Base-by-base conservation (phyloP, 2,113 vertebrate genomes). In the Odontesthes bonariensis region DNA sequence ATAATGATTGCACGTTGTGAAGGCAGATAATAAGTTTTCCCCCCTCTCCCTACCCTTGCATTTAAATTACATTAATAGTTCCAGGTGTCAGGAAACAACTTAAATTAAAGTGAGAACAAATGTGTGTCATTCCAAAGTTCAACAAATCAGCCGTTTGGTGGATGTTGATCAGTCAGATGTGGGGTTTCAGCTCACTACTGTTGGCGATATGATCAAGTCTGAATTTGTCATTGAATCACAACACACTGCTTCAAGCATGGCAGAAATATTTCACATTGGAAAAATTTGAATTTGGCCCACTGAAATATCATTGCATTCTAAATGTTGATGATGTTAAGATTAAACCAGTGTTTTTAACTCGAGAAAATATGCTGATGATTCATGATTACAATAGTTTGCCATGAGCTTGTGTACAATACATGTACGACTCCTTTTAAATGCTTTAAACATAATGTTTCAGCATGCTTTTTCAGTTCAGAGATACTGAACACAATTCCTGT, bases 401-500 rank as follows among this genome's bases (percentile, higher is more conserved):
- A 11, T 11, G 11, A 13, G 40, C 1, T 44, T 44, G 12, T 44
- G 40, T 44, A 13, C 40, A 44, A 44, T 3, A 13, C 14, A 13
- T 44, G 42, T 44, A 14, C 16, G 12, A 8, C 20, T 65, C 31
- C 12, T 65, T 46, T 69, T 49, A 58, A 49, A 49, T 19, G 54
- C 55, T 23, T 59, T 70, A 58, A 59, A 47, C 68, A 20, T 49
- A 59, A 9, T 59, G 27, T 22, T 35, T 32, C 54, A 0, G 33
- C 23, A 22, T 44, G 20, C 27, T 10, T 59, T 49, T 70, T 59
- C 33, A 57, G 49, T 70, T 47, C 13, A 42, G 8, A 58, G 44
- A 22, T 44, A 14, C 40, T 55, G 54, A 69, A 42, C 47, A n/a
- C n/a, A 49, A 19, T 47, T 51, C n/a, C 42, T 4, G 0, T 14